phyloP scores from a whole-genome alignment of 1,140 invertebrate species.

The Aphis gossypii region DNA sequence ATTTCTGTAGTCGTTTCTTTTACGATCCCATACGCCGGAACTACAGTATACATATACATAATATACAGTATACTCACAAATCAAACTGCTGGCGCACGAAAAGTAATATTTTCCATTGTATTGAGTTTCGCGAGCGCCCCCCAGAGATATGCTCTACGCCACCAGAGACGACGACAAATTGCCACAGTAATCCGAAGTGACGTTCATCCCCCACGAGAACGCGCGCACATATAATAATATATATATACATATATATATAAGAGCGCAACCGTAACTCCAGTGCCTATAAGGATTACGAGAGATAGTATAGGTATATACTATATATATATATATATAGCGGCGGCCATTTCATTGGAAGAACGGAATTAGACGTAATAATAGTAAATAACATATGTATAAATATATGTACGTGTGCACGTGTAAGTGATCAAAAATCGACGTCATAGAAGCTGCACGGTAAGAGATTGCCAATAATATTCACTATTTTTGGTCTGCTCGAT shows the following conservation, averaged over 20 bases:
- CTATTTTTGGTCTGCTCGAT: not conserved
- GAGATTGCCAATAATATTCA: not conserved
- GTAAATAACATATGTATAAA: not conserved
- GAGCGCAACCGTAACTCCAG: not conserved
- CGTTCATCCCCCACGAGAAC: constrained; percentile 38
- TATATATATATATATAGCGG: not conserved
- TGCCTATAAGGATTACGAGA: not conserved
- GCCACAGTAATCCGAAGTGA: constrained; percentile 46
- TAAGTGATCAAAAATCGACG: not conserved
- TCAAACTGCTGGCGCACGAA: not conserved
- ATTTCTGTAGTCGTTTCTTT: not conserved
- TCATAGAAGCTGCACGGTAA: not conserved
- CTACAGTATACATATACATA: not conserved
- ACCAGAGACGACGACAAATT: constrained; percentile 43
- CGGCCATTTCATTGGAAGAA: not conserved
- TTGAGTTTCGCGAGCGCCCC: not conserved
- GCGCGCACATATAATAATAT: not conserved
- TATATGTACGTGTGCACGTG: not conserved
- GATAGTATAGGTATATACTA: not conserved
- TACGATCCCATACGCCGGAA: not conserved
- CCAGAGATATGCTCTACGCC: not conserved
- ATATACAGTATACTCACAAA: no score
- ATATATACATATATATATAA: not conserved
- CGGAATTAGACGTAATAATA: not conserved
- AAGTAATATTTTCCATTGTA: constrained; percentile 42